Conservation (phyloP, 2,113 vertebrate species). For the Peromyscus polionotus region DNA sequence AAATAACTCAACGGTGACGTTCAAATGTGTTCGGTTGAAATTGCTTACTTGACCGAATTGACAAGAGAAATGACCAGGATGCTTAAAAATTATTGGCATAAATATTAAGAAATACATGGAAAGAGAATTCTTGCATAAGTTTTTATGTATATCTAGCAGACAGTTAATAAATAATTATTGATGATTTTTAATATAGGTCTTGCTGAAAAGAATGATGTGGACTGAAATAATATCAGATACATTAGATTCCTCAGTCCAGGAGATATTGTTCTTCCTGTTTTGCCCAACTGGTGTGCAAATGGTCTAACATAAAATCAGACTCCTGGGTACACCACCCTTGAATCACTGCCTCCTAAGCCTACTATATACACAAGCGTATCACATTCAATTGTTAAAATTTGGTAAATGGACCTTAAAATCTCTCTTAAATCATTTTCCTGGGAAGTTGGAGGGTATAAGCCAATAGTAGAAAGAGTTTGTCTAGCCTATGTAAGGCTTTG, state of each 20-base stretch:
- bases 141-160: neutral
- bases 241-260: neutral
- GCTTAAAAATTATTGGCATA: conserved; percentile 38
- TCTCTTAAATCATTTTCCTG: neutral
- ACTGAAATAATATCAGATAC: neutral
- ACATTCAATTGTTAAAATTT: neutral
- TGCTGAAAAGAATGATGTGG: neutral
- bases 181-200: conserved; percentile 27
- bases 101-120: conserved; percentile 36
- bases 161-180: conserved; percentile 39
- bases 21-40: conserved; percentile 33
- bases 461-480: neutral
- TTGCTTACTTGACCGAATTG: conserved; percentile 26
- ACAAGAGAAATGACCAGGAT: neutral
- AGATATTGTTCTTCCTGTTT: neutral
- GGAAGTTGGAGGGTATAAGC: neutral
- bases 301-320: neutral
- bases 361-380: neutral
- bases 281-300: neutral
- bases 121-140: neutral
- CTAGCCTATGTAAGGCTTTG: neutral
- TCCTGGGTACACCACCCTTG: neutral
- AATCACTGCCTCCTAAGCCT: neutral
- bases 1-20: conserved; percentile 42
- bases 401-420: neutral